phyloP scores from a whole-genome alignment of 92 coral and sea anemone species.

The Actinostola sp. region DNA sequence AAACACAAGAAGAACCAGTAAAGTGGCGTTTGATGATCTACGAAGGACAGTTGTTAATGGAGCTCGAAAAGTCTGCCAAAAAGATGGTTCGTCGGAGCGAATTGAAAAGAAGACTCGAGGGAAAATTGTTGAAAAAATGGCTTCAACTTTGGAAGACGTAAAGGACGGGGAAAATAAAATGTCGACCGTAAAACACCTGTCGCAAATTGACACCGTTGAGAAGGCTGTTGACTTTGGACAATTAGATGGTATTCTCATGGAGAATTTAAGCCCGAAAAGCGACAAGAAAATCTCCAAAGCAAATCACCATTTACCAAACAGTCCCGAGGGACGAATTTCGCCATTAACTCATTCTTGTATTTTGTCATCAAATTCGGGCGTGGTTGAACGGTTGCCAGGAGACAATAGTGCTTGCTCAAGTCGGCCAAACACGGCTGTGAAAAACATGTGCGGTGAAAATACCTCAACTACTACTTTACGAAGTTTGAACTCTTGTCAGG shows the following conservation, averaged over 20 bases:
- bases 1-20: not conserved
- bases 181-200: not conserved
- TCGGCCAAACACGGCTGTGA: not conserved
- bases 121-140: not conserved
- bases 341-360: not conserved
- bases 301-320: not conserved
- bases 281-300: not conserved
- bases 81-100: not conserved
- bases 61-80: not conserved
- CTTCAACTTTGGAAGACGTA: too few relatives aligned
- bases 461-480: too few relatives aligned
- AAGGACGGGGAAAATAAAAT: too few relatives aligned
- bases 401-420: conserved; percentile 41
- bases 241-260: not conserved
- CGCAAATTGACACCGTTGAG: not conserved
- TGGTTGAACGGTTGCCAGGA: conserved; percentile 52
- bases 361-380: not conserved
- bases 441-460: too few relatives aligned
- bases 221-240: conserved; percentile 1
- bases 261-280: not conserved
- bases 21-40: not conserved
- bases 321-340: not conserved
- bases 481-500: too few relatives aligned
- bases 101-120: not conserved
- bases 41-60: not conserved